These are phyloP conservation scores for Myotis daubentonii DNA, from an alignment of 2,797 vertebrate genomes.

Conservation along the genomic window DNA sequence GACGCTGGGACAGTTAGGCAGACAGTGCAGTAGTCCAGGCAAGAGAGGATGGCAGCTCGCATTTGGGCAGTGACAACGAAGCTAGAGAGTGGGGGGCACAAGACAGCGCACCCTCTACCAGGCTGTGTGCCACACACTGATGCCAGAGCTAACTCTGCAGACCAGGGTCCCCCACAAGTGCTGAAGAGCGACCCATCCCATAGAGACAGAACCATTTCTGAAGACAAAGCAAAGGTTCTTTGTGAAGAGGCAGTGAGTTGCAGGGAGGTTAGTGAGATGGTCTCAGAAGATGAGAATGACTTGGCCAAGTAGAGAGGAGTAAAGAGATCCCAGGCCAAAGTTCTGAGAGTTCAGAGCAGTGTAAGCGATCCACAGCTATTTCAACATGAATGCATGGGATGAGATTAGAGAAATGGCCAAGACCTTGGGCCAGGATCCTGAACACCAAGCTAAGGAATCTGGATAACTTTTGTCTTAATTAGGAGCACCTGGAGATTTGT, in stretches of 20 bases:
- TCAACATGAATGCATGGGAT: background rate
- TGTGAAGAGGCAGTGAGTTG: background rate
- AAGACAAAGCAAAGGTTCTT: constrained; percentile 11
- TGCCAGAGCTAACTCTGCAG: background rate
- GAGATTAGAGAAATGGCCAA: background rate
- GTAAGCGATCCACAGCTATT: background rate
- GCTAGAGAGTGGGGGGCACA: background rate
- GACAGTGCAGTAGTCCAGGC: accelerated
- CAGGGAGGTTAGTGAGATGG: background rate
- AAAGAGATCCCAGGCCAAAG: background rate
- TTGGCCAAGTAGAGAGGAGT: background rate
- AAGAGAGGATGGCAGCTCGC: accelerated
- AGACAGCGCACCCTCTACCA: background rate
- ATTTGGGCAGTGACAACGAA: background rate
- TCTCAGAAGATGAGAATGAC: background rate
- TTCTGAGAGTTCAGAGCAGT: background rate
- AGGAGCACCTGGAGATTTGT: background rate
- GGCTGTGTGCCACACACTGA: background rate
- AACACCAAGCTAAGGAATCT: background rate
- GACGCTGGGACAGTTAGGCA: background rate
- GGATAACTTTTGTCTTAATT: background rate
- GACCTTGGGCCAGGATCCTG: background rate
- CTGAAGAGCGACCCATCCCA: background rate
- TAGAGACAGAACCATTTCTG: background rate
- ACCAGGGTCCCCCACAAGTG: background rate